Conservation (phyloP, 2,113 vertebrate species). For the Sceloporus undulatus region DNA sequence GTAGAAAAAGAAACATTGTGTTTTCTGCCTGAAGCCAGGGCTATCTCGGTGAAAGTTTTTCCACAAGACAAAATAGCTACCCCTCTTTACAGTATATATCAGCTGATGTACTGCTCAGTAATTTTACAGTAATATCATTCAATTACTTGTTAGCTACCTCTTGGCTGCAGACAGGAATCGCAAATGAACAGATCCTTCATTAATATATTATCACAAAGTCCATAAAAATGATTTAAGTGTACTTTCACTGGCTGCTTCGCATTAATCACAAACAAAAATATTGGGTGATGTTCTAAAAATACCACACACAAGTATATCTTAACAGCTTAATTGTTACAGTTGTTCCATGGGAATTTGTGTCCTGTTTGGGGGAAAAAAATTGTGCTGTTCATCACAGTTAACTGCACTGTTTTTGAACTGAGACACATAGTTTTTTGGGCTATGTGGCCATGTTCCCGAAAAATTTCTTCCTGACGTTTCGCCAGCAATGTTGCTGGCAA, state of each 20-base stretch:
- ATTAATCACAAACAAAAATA: neutral
- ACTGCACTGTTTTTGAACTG: constrained; percentile 19
- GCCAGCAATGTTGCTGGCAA: too few species aligned
- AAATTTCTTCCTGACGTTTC: too few species aligned
- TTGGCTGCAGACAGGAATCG: neutral
- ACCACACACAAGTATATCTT: constrained; percentile 12
- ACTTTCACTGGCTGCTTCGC: constrained; percentile 23
- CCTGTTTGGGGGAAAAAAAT: too few species aligned
- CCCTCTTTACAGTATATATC: neutral
- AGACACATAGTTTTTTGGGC: too few species aligned
- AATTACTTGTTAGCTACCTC: neutral
- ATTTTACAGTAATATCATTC: neutral
- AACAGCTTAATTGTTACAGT: neutral
- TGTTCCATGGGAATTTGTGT: neutral
- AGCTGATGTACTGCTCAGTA: neutral
- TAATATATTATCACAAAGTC: neutral
- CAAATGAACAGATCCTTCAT: neutral
- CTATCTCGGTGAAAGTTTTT: neutral
- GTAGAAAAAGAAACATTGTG: neutral
- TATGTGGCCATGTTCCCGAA: too few species aligned
- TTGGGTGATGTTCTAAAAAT: constrained; percentile 31
- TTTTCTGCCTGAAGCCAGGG: neutral
- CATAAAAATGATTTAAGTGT: constrained; percentile 24
- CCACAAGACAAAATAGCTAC: neutral
- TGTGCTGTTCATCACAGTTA: neutral